Evolutionary conservation across 2,888 invertebrate species (phyloP), one percentile per base, ranked within the genome.

Genomic region (Ophioninae sp.): DNA sequence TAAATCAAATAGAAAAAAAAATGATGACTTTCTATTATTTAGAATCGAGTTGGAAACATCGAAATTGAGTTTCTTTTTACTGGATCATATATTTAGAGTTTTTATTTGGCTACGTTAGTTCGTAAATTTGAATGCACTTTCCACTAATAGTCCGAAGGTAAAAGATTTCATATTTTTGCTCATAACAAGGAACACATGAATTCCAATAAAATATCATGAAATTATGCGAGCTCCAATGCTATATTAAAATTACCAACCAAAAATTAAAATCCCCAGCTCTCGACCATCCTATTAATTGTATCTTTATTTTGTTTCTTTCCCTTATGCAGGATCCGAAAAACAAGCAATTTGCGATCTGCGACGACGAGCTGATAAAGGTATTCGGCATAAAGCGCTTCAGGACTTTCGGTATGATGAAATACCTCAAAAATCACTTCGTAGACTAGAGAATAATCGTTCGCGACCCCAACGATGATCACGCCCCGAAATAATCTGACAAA

Each of bases 331-430:
- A 99, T 92, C 98, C 98, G 10, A 98, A 97, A 90, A 98, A 99
- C 93, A 98, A 97, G 93, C 98, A 98, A 93, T 99, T 95, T 91
- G 98, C 98, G 87, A 97, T 98, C 89, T 98, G 98, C 93, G 98
- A 99, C 92, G 97, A 97, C 76, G 97, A 98, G 75, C 94, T 99
- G 61, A 94, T 96, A 93, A 97, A 97, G 93, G 96, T 99, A 59
- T 97, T 99, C 92, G 98, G 98, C 59, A 96, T 96, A 1, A 98
- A 98, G 92, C 96, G 98, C 89, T 98, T 99, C 95, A 96, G 97
- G 89, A 97, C 97, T 78, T 99, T 99, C 90, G 98, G 98, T 85
- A 99, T 99, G 99, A 97, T 99, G 96, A 99, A 99, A 93, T 97
- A 97, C 93, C 95, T 99, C 88, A 98, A 98, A 93, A 96, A 96